Evolutionary conservation across 2,797 vertebrate genomes (phyloP), one percentile per base, ranked within the genome.

Genomic region (Thaleichthys pacificus): DNA sequence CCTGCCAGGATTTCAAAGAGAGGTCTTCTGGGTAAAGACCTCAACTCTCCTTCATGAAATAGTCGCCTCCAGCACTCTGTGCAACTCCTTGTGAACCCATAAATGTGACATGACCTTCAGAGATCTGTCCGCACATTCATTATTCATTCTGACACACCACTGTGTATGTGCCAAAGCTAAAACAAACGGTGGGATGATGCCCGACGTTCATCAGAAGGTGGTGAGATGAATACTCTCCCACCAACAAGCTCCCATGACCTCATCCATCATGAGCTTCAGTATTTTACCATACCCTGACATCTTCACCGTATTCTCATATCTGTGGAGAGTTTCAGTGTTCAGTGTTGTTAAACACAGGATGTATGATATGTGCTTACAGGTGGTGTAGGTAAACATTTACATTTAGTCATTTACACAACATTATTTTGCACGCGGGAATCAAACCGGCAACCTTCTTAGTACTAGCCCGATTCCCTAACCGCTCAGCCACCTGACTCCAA

Each of bases 71-170:
- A 32, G 19, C 66, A 64, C 61, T 68, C n/a, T 66, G 60, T 64
- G 35, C 26, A 75, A 73, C 61, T 68, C 66, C 65, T 66, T 11
- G 70, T 60, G 70, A 68, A 75, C 62, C 58, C 71, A 35, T 67
- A 81, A 70, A 66, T 69, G 30, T 61, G 61, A 58, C 28, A 70
- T 71, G 77, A 73, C 72, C 70, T 72, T 76, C 11, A 69, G 68
- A 58, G 69, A 68, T 76, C 72, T 60, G 64, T 68, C 63, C n/a
- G 38, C 58, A 51, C 63, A 76, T 81, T 79, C 65, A 80, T 78
- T 81, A 79, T 80, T 84, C 66, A 84, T 76, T 67, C 35, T 54
- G 28, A 56, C 30, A 21, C n/a, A 30, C 26, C 14, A 3, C 9
- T 26, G 60, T 28, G 22, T 58, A 35, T 67, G 51, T 78, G 74